phyloP scores from a whole-genome alignment of 2,797 vertebrate genomes.

The Phataginus tetradactyla region DNA sequence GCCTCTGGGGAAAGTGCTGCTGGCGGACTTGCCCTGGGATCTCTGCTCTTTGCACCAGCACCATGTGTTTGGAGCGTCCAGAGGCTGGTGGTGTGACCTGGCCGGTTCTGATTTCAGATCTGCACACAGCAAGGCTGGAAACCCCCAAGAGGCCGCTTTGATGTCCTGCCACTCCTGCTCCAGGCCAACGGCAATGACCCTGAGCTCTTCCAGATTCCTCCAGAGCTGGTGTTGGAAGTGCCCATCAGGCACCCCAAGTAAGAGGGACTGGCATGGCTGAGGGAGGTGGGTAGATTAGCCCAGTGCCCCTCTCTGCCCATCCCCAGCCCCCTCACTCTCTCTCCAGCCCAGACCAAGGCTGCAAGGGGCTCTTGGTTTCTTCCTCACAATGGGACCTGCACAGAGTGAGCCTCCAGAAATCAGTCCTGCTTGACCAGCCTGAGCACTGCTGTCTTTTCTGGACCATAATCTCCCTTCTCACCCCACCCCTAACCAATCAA shows the following conservation, averaged over 20 bases:
- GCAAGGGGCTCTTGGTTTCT: neutral
- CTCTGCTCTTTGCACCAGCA: neutral
- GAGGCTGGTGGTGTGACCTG: rapidly evolving
- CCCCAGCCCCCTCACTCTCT: neutral
- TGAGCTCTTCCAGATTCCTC: conserved; percentile 96
- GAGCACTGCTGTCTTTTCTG: neutral
- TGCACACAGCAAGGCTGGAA: conserved; percentile 99
- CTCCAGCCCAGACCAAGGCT: neutral
- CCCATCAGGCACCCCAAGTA: conserved; percentile 97
- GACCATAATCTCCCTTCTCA: neutral
- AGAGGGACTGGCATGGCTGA: conserved; percentile 77
- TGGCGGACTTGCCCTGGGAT: rapidly evolving
- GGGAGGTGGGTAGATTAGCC: rapidly evolving
- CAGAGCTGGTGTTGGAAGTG: conserved; percentile 96
- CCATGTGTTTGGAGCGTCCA: rapidly evolving
- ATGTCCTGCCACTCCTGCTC: conserved; percentile 96
- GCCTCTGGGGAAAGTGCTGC: neutral
- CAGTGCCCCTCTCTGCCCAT: too few species aligned
- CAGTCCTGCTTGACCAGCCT: neutral
- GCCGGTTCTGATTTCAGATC: conserved; percentile 86
- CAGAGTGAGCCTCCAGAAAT: rapidly evolving
- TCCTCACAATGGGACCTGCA: neutral
- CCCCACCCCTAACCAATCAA: neutral
- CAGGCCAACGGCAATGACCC: conserved; percentile 97
- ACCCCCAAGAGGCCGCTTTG: conserved; percentile 93